Conservation (phyloP, 2,797 vertebrate species). For the Cirrhinus mrigala region DNA sequence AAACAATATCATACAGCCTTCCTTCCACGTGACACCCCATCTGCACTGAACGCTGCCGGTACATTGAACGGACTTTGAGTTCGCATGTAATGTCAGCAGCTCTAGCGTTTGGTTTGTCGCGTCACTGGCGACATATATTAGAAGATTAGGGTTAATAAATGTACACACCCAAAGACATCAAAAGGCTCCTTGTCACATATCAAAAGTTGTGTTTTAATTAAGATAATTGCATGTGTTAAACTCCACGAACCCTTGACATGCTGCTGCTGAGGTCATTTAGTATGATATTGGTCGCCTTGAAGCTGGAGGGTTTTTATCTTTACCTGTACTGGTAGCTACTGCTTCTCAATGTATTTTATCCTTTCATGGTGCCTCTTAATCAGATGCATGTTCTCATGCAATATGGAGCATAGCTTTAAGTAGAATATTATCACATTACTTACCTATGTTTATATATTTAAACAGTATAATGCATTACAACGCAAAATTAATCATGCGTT, state of each 20-base stretch:
- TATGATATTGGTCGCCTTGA: conserved; percentile 74
- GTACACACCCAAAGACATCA: background rate
- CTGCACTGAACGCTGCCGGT: background rate
- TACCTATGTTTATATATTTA: background rate
- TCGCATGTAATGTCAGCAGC: background rate
- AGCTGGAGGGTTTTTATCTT: conserved; percentile 76
- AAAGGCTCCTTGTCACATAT: background rate
- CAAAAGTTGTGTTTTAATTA: conserved; percentile 40
- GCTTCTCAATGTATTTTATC: background rate
- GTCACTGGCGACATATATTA: background rate
- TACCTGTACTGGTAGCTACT: conserved; percentile 4
- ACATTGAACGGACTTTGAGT: background rate
- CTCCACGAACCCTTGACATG: conserved; percentile 32
- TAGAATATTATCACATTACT: background rate
- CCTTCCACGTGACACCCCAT: background rate
- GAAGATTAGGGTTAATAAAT: background rate
- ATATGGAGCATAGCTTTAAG: background rate
- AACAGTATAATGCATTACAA: background rate
- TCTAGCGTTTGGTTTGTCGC: background rate
- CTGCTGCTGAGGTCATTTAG: conserved; percentile 61
- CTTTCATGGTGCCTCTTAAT: background rate
- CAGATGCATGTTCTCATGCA: background rate
- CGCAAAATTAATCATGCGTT: background rate
- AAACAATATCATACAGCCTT: background rate
- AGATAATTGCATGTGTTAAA: conserved; percentile 19